phyloP scores from a whole-genome alignment of 2,888 invertebrate species.

The Iselma pallidipennis region DNA sequence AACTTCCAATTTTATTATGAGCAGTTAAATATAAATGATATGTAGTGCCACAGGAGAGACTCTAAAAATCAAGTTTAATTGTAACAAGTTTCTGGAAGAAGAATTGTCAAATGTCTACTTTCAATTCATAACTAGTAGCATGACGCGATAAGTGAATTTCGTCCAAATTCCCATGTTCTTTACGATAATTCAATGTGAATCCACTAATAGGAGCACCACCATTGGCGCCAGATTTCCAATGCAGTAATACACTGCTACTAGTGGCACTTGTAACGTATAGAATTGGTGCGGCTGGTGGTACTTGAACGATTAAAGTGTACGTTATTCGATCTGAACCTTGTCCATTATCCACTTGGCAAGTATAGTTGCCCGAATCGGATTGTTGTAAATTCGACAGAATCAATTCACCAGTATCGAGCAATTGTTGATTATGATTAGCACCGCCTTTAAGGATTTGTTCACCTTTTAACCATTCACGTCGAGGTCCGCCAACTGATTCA shows the following conservation, averaged over 20 bases:
- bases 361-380: slow-evolving; percentile 71
- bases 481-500: slow-evolving; percentile 68
- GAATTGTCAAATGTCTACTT: slow-evolving; percentile 58
- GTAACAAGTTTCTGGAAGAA: no score
- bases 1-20: slow-evolving; percentile 73
- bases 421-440: slow-evolving; percentile 63
- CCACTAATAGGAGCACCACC: slow-evolving; percentile 72
- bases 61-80: slow-evolving; percentile 52
- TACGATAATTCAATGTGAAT: slow-evolving; percentile 69
- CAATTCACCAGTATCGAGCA: slow-evolving; percentile 68
- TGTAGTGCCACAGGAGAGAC: slow-evolving; percentile 71
- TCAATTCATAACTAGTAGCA: slow-evolving; percentile 69
- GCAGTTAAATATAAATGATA: slow-evolving; percentile 73
- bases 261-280: slow-evolving; percentile 77
- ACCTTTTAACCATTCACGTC: slow-evolving; percentile 67
- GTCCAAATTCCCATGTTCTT: slow-evolving; percentile 67
- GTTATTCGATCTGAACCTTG: slow-evolving; percentile 69
- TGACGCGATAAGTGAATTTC: slow-evolving; percentile 68
- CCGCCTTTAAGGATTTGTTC: slow-evolving; percentile 63
- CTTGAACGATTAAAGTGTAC: slow-evolving; percentile 70
- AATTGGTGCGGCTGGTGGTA: slow-evolving; percentile 74
- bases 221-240: slow-evolving; percentile 73
- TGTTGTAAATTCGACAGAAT: slow-evolving; percentile 67
- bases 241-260: slow-evolving; percentile 72
- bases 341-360: slow-evolving; percentile 70